Evolutionary conservation across 2,888 invertebrate genomes (phyloP), one percentile per base, ranked within the genome.

Genomic region (Theretra japonica): DNA sequence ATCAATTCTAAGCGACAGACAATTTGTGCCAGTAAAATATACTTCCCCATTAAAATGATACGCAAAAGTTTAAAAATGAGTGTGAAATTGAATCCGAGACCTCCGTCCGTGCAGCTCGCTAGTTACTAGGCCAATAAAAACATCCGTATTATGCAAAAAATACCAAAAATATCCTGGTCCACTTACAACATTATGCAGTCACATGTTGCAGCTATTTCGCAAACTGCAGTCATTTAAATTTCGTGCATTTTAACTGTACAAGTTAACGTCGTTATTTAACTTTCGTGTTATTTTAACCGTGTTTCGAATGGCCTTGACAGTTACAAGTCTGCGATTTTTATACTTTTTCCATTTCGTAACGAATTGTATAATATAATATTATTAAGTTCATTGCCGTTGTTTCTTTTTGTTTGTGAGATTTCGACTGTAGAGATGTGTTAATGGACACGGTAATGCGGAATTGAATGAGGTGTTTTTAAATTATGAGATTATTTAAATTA

Each of bases 261-360:
- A n/a, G 4, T 21, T 48, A 65, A 65, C 17, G 59, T 33, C 30
- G 33, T 62, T 21, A 15, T 65, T 48, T 33, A 65, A 41, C 21
- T 65, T 65, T 30, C 58, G 50, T 60, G 23, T 25, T 48, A 57
- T 69, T 68, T 73, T 70, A 73, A 58, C 62, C 69, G 69, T 53
- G 62, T 73, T 71, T 69, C 48, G 21, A 71, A 68, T 68, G 68
- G 59, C 65, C 65, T 65, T 65, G 57, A 58, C 30, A 56, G 58
- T 41, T 70, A 30, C 53, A n/a, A 21, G 58, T 69, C 30, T 53
- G 17, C 41, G 5, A 41, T 23, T 65, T 48, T 7, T 65, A 41
- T 17, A 41, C 41, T 65, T 65, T 65, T 65, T 65, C 23, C 17
- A 65, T 65, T 48, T 48, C 23, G 21, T 17, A 65, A 65, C 23